Base-by-base conservation (phyloP, 2,113 vertebrate genomes). In the Barbus barbus region DNA sequence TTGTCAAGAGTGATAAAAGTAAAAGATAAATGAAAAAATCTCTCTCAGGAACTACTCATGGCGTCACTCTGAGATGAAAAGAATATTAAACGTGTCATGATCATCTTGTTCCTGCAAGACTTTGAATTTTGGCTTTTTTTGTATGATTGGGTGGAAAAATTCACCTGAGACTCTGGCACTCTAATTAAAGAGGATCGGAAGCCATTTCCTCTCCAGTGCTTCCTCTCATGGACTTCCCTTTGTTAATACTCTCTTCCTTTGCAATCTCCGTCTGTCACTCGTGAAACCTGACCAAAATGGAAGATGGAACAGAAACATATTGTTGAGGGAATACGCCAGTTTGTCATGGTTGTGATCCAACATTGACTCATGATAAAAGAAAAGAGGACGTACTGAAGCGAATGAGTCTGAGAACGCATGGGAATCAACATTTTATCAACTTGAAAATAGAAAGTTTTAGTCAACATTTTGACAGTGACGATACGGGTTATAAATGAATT, bases 111-210 rank as follows among this genome's bases (percentile, higher is more conserved):
- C 81, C 60, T 31, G 13, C 2, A 14, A 24, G 73, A 73, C 33
- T 41, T 73, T 73, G 81, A 18, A 8, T 74, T 26, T 61, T 5
- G 5, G 9, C 2, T 3, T 22, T 53, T 75, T 76, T 65, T 51
- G 38, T 48, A 33, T 31, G 28, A 51, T 83, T 33, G 31, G 14
- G 48, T 24, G 13, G 13, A 28, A 14, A 26, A 60, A 48, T 46
- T 83, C 82, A 77, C 38, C 58, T 36, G 73, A 83, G 73, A 44
- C 44, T 26, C 36, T 22, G 36, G 13, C 2, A 8, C 12, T 76
- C 56, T 76, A 76, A 83, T 77, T 83, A 77, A 53, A 33, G 24
- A 56, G 41, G 14, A 63, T 33, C 22, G 60, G 44, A 77, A 75
- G 73, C 38, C 9, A 6, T 53, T 73, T 51, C 41, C 73, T 72